These are phyloP conservation scores for Cephalopholis sonnerati DNA, from an alignment of 2,113 vertebrate genomes.

Conservation along the genomic window DNA sequence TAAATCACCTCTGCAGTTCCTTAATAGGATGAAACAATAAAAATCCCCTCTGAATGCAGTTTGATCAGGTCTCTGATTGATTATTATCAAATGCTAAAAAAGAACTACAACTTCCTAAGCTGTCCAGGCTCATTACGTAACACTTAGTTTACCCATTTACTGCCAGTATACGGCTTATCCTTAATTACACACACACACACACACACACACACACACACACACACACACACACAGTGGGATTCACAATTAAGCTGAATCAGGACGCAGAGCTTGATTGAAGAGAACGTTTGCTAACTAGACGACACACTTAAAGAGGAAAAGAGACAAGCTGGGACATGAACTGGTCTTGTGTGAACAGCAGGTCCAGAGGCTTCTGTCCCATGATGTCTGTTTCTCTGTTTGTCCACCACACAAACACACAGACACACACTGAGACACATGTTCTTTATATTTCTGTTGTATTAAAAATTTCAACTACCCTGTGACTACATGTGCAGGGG, in stretches of 20 bases:
- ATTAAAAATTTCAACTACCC: not conserved
- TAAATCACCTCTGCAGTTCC: no score
- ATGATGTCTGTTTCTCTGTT: slow-evolving; percentile 17
- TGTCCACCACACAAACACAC: not conserved
- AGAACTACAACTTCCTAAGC: slow-evolving; percentile 34
- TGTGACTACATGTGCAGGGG: no score
- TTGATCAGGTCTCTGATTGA: slow-evolving; percentile 27
- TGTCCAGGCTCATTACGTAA: slow-evolving; percentile 51
- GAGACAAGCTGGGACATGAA: slow-evolving; percentile 79
- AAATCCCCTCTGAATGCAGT: not conserved
- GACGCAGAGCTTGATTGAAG: slow-evolving; percentile 56
- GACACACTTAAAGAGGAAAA: slow-evolving; percentile 37
- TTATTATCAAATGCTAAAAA: slow-evolving; percentile 37
- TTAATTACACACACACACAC: slow-evolving; percentile 59
- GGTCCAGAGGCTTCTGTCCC: slow-evolving; percentile 40
- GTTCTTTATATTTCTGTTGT: not conserved
- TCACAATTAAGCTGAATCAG: slow-evolving; percentile 84
- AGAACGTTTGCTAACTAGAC: slow-evolving; percentile 54
- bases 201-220: slow-evolving; percentile 27
- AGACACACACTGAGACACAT: not conserved
- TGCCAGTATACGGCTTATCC: slow-evolving; percentile 60
- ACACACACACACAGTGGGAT: slow-evolving; percentile 66
- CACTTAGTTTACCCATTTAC: slow-evolving; percentile 57
- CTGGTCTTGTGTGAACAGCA: slow-evolving; percentile 51
- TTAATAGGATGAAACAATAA: not conserved